Percentiles rank a stretch among this genome's conserved stretches.
Evolutionary conservation across 2,113 vertebrate genomes (phyloP).

Genomic region (Donacobius atricapilla): DNA sequence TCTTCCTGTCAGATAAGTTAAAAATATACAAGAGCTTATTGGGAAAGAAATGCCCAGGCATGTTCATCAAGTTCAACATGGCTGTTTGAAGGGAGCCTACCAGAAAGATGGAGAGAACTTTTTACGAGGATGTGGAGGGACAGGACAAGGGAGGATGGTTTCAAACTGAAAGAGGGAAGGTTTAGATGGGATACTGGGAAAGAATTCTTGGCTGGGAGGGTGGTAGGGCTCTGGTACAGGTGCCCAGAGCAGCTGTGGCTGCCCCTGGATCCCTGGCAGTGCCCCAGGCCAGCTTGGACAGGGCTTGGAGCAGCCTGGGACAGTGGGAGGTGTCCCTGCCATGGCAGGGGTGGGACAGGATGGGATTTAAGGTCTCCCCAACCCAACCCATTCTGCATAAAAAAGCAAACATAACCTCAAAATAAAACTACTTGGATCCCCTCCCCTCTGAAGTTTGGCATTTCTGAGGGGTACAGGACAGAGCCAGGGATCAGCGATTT

Average conservation of each 20-base stretch:
- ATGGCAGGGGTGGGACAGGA: background rate
- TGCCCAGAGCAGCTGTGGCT: background rate
- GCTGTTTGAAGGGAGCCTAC: background rate
- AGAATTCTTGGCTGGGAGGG: background rate
- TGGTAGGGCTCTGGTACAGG: background rate
- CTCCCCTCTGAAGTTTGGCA: background rate
- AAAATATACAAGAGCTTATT: background rate
- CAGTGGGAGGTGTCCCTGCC: background rate
- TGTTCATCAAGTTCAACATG: background rate
- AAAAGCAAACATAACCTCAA: background rate
- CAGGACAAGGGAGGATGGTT: background rate
- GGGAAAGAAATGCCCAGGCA: background rate
- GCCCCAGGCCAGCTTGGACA: background rate
- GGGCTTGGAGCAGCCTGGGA: background rate
- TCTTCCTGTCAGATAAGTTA: slow-evolving; percentile 69
- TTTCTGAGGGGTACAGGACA: background rate
- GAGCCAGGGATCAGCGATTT: background rate
- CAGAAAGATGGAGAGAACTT: background rate
- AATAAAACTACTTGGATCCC: background rate
- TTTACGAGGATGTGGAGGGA: background rate
- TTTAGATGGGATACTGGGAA: background rate
- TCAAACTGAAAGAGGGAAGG: background rate
- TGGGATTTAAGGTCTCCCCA: background rate
- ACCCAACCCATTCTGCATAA: background rate
- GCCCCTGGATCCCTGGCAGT: background rate